Base-by-base conservation (phyloP, 2,888 invertebrate genomes). In the Scrobipalpa atriplicella region DNA sequence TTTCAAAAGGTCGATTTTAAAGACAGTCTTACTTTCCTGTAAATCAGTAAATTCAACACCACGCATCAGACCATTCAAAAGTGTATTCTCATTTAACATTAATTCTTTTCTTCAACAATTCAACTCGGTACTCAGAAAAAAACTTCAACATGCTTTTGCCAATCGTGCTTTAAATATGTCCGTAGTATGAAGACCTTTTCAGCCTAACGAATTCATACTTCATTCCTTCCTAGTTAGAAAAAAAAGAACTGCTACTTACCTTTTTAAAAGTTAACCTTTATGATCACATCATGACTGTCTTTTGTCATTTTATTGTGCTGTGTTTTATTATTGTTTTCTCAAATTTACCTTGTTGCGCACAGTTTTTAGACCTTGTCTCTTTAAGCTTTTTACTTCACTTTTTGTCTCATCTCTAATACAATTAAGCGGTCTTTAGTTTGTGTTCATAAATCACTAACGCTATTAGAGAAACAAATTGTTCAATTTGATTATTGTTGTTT, bases 391-490 rank as follows among this genome's bases (percentile, higher is more conserved):
- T 77, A 67, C 64, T 68, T 18, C 71, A 70, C 68, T 76, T 76
- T 75, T 78, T 76, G 72, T 70, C 64, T 66, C 70, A 62, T 67
- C 64, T 70, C 67, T 60, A 64, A 72, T 72, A 74, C 72, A 71
- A 72, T 76, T 75, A 73, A 74, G 67, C 67, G 58, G 71, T 66
- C 67, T 73, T 72, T 72, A 73, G 71, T 73, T 70, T 74, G 73
- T 73, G 73, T 73, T 73, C 72, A 76, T 78, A 75, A 76, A 75
- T 76, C 73, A 76, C 74, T 73, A 71, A 73, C 69, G 68, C 68
- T 72, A 72, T 78, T 75, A 75, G 72, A 67, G 71, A 68, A 68
- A 75, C 74, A 73, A 77, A 74, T 75, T 72, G 72, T 72, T 71
- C 67, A 70, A 71, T 73, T 72, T 72, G 73, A 71, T 71, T 64